Base-by-base conservation (phyloP, 2,113 vertebrate species). In the Macrotis lagotis region DNA sequence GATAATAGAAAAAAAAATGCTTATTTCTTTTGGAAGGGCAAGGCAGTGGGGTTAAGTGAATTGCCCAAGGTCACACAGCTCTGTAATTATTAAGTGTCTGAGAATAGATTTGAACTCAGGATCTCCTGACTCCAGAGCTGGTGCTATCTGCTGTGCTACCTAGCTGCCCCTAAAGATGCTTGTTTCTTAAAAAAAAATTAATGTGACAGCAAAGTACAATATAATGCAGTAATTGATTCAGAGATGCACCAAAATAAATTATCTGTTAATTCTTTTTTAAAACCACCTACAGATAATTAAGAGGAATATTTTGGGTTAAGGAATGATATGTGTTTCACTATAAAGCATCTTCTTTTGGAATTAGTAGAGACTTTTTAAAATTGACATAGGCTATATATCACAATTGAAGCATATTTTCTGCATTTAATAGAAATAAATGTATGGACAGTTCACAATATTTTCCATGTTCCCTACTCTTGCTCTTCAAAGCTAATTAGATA, bases 181-280 rank as follows among this genome's bases (percentile, higher is more conserved):
- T 94, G 24, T 47, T 14, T 94, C 90, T 95, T 51, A 89, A 26
- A 50, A 96, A 90, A 95, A 92, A 37, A 90, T 95, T 90, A 94
- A 91, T 37, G 91, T n/a, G 90, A 50, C n/a, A 93, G 53, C 1
- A 83, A 92, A 93, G 0, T 66, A 94, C 92, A 14, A 16, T 91
- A 90, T 14, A 51, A 74, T 94, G n/a, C 48, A 92, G 89, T 90
- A 91, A 91, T 25, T 96, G 47, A 94, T 90, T 88, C 93, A n/a
- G 12, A 90, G 25, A 90, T 90, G 25, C 89, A 90, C 48, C 49
- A 50, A 90, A 90, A 90, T 90, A 90, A 90, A 90, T 26, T 50
- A 28, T 90, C 66, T 88, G 0, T 93, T 92, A 94, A 59, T 50
- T 92, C 48, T 94, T 93, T 93, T 95, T 97, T 89, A 93, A 94